phyloP scores from a whole-genome alignment of 2,888 invertebrate species.

The Cyclophora punctaria region DNA sequence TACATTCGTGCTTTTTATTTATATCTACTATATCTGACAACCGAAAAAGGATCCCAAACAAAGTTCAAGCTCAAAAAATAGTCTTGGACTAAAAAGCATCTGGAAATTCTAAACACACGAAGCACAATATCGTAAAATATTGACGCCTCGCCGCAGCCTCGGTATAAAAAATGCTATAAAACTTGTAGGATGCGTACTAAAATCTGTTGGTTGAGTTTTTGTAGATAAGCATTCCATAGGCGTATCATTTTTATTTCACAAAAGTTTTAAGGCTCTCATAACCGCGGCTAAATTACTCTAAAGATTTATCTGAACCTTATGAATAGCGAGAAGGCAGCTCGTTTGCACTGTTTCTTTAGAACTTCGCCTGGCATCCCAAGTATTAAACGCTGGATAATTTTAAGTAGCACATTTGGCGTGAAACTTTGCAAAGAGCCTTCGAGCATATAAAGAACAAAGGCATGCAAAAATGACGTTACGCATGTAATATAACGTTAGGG shows the following conservation, averaged over 20 bases:
- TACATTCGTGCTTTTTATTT: slow-evolving; percentile 35
- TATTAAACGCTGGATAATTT: slow-evolving; percentile 16
- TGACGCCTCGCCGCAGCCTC: slow-evolving; percentile 18
- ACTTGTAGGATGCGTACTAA: slow-evolving; percentile 39
- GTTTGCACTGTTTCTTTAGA: slow-evolving; percentile 15
- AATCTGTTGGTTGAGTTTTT: slow-evolving; percentile 30
- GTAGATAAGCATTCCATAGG: slow-evolving; percentile 27
- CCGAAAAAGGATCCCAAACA: slow-evolving; percentile 19
- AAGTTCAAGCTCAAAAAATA: slow-evolving; percentile 24
- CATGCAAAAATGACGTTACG: slow-evolving; percentile 34
- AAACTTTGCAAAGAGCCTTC: slow-evolving; percentile 19
- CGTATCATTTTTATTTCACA: slow-evolving; percentile 29
- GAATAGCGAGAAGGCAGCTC: slow-evolving; percentile 15
- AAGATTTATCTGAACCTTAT: slow-evolving; percentile 23
- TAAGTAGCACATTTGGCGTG: slow-evolving; percentile 9
- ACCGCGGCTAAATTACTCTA: slow-evolving; percentile 22
- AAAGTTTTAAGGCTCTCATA: slow-evolving; percentile 20
- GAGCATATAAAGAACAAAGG: slow-evolving; percentile 21
- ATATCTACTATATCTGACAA: slow-evolving; percentile 18
- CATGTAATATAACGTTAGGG: slow-evolving; percentile 26
- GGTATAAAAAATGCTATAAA: slow-evolving; percentile 44
- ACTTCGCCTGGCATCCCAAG: slow-evolving; percentile 8
- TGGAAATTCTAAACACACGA: slow-evolving; percentile 21
- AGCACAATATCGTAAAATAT: slow-evolving; percentile 28
- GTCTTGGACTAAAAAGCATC: slow-evolving; percentile 14